Evolutionary conservation across 2,888 invertebrate species (phyloP), one percentile per base, ranked within the genome.

Genomic region (Lycia hirtaria): DNA sequence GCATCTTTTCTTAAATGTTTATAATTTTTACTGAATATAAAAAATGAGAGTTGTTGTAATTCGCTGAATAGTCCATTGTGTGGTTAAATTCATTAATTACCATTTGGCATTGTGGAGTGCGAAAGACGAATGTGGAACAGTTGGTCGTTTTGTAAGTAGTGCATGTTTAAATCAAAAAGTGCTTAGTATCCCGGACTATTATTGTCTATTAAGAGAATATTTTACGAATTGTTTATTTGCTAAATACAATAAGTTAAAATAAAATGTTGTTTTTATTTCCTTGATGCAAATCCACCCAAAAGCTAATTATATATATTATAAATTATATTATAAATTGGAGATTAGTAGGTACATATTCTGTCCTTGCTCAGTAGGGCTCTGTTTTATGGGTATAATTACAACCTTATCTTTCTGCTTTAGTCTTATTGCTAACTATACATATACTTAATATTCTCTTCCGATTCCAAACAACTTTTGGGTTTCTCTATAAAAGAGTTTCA

Each of bases 181-280:
- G 84, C 82, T 82, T 81, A 72, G 77, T 80, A 76, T 78, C 73
- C 71, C 72, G 83, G 87, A 86, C 81, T 85, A 81, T 75, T 75
- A 82, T 78, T 84, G 80, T 89, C 81, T 85, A 84, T 78, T 87
- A 85, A 85, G 85, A 86, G 86, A 88, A 89, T 90, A 90, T 91
- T 91, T 91, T 91, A 91, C 89, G 86, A 88, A 90, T 90, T 91
- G 92, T 92, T 91, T 91, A 91, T 91, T 92, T 92, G 92, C 92
- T 92, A 91, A 91, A 91, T 92, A 91, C 88, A 89, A 98, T 58
- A 96, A 87, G 83, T 84, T 85, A 85, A 83, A 78, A 72, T 71
- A 65, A 50, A 64, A 54, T 73, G 81, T 85, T 83, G 85, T 72
- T 52, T 44, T 62, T 60, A 15, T 30, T 22, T 32, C 44, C 12